Base-by-base conservation (phyloP, 37 sponge, comb jelly and placozoan genomes). In the Petrosia ficiformis region DNA sequence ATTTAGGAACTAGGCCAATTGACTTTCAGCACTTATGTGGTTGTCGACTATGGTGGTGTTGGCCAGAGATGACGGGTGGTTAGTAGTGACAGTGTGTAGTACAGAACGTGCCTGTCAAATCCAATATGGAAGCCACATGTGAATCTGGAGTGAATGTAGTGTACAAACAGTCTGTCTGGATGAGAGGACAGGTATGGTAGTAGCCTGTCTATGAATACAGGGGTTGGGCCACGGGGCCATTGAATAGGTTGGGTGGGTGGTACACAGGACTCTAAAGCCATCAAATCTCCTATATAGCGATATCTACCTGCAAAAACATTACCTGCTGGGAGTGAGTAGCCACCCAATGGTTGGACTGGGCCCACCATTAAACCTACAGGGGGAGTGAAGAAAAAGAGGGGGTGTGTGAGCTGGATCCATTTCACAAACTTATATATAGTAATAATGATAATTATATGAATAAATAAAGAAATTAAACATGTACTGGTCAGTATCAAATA, bases 1-100 rank as follows among this genome's bases (percentile, higher is more conserved):
- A 5, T 61, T 61, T 61, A n/a, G 63, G 63, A 61, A 61, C 63
- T 5, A 61, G 63, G 26, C 63, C 63, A n/a, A 61, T n/a, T n/a
- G n/a, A n/a, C n/a, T n/a, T n/a, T n/a, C n/a, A n/a, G n/a, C 54
- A 48, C 14, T 16, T 19, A 48, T 48, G 54, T 48, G 16, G 54
- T 10, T 19, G 54, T 16, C 54, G 14, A 48, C 54, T 16, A 48
- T 16, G 14, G 54, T 16, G 14, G 10, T 10, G 16, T 48, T 48
- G 16, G 54, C 54, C 16, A 48, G 16, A 16, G 54, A 48, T 19
- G 54, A 48, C 16, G 54, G 54, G 16, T 48, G 54, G 54, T 48
- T 48, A 16, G 16, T 16, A 16, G 14, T 16, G 54, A 10, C 14
- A 19, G 54, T 19, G 14, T 16, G 54, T 10, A 48, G 54, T 16